phyloP scores from a whole-genome alignment of 2,888 invertebrate genomes.

The Meloe dianella region DNA sequence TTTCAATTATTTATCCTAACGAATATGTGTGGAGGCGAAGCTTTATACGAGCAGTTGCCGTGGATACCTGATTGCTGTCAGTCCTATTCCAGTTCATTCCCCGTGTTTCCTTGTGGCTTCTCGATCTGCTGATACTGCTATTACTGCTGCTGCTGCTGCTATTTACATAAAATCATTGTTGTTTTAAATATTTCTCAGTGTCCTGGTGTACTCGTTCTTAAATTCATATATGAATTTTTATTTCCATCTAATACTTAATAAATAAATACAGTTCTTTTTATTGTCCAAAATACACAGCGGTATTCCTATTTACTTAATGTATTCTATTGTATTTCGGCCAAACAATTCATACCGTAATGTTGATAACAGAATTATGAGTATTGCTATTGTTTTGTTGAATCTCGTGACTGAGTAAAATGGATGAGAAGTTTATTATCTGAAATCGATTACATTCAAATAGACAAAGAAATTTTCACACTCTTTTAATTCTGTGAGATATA shows the following conservation, averaged over 20 bases:
- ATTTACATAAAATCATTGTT: not conserved
- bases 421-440: no score
- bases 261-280: constrained; percentile 15
- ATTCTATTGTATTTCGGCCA: no score
- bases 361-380: not conserved
- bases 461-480: no score
- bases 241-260: constrained; percentile 18
- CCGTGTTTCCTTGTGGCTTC: constrained; percentile 39
- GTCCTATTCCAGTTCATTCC: constrained; percentile 30
- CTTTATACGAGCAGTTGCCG: constrained; percentile 42
- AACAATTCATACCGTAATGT: not conserved
- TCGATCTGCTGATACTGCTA: constrained; percentile 19
- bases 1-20: constrained; percentile 41
- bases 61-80: constrained; percentile 45
- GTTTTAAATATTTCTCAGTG: not conserved
- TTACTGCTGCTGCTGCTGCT: constrained; percentile 3
- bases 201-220: no score
- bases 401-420: not conserved
- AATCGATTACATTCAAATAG: no score
- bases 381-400: not conserved
- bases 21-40: constrained; percentile 44
- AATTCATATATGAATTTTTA: constrained; percentile 6
- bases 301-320: constrained; percentile 1
- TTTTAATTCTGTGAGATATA: no score
- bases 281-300: constrained; percentile 1